Evolutionary conservation across 2,113 vertebrate species (phyloP), one percentile per base, ranked within the genome.

Genomic region (Lucifuga dentata): DNA sequence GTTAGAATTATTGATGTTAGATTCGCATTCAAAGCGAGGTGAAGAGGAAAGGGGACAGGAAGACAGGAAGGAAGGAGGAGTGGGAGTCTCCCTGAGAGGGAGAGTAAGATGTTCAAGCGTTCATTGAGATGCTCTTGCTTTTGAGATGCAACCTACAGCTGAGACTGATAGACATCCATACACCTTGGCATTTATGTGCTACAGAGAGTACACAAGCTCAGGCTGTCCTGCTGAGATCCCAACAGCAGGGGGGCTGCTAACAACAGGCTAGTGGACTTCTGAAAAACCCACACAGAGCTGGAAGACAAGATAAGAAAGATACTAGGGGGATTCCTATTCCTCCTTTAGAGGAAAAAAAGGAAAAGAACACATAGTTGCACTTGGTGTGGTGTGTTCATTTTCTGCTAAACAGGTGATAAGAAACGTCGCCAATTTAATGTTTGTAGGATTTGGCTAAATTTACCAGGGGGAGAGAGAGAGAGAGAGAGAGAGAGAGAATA

Each of bases 121-220:
- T 72, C 38, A 16, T 9, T 51, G 38, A 66, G 61, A 29, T 29
- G 21, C 9, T 2, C 57, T 61, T 49, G 17, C 16, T 50, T 58
- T 58, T 60, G 38, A 56, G 76, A 45, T 32, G 53, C 48, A 68
- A 60, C 75, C 77, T 61, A 73, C 76, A 70, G 77, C 43, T 45
- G 32, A 35, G 39, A 66, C 52, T 73, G 72, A 83, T 72, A 68
- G 44, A 36, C 58, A 71, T 64, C 70, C 48, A 57, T 49, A 60
- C 67, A 51, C 45, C 58, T 75, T 48, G 45, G 69, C n/a, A 9
- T 66, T 72, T 49, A 73, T 23, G 44, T 41, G 61, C 76, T 45
- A 61, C 41, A 52, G 17, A 67, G 44, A 46, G 49, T 23, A 58
- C 35, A 55, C 19, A 58, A 50, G 23, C 63, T 53, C 50, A 53